These are phyloP conservation scores for Brachyrhaphis roseni DNA, from an alignment of 2,797 vertebrate genomes.

Conservation along the genomic window DNA sequence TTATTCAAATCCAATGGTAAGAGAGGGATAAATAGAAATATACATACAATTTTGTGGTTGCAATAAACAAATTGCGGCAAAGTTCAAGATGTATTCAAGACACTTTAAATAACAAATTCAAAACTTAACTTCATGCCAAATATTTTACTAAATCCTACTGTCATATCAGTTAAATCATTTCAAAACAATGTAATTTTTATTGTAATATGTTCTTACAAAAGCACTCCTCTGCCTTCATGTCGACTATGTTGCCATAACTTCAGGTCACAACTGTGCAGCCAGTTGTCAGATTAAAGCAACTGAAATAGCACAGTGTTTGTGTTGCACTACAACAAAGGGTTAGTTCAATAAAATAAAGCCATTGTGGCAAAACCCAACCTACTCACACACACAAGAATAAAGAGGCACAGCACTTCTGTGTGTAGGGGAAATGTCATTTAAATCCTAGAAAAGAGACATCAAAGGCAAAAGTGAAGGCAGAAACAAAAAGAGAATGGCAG, in stretches of 20 bases:
- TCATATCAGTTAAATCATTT: neutral
- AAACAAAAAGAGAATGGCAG: constrained; percentile 11
- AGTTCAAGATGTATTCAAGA: neutral
- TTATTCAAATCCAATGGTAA: neutral
- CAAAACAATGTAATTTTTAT: neutral
- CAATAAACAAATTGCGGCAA: neutral
- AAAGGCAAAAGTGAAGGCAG: constrained; percentile 32
- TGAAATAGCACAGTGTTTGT: constrained; percentile 14
- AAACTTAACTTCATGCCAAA: neutral
- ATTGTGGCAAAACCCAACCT: constrained; percentile 30
- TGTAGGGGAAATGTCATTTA: constrained; percentile 34
- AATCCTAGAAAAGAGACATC: constrained; percentile 21
- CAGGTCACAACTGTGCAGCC: constrained; percentile 35
- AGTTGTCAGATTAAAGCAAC: constrained; percentile 42
- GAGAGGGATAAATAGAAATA: neutral
- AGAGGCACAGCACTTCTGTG: constrained; percentile 11
- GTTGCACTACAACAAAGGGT: constrained; percentile 34
- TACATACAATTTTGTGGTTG: neutral
- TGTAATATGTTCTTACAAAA: neutral
- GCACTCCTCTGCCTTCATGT: neutral
- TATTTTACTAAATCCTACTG: neutral
- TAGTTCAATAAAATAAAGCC: constrained; percentile 32
- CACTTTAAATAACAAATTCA: neutral
- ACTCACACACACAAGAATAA: constrained; percentile 4
- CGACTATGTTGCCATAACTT: constrained; percentile 39